phyloP scores from a whole-genome alignment of 1,140 invertebrate genomes.

The Drosophila littoralis region DNA sequence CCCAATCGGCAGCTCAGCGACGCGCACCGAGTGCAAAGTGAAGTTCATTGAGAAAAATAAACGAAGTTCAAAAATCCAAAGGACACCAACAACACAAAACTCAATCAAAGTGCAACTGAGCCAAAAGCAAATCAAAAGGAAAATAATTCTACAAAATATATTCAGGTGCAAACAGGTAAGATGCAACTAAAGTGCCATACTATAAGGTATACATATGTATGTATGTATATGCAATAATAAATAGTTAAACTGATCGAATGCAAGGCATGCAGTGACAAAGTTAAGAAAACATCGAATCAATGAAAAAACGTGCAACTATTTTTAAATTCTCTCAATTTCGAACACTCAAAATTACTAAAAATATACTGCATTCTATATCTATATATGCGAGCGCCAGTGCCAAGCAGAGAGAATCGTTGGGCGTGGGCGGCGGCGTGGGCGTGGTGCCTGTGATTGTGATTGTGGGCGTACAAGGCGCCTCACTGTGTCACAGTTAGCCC shows the following conservation, averaged over 20 bases:
- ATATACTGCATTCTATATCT: slow-evolving; percentile 1
- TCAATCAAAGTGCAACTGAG: slow-evolving; percentile 8
- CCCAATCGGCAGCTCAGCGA: slow-evolving; percentile 14
- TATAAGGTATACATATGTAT: too few relatives aligned
- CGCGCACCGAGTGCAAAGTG: slow-evolving; percentile 26
- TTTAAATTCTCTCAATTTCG: slow-evolving; percentile 7
- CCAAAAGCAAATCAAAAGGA: neutral
- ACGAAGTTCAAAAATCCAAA: slow-evolving; percentile 27
- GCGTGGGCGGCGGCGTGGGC: neutral
- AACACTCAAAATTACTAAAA: slow-evolving; percentile 14
- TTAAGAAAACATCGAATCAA: neutral
- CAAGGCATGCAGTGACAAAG: neutral
- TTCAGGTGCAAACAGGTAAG: slow-evolving; percentile 6
- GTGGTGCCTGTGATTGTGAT: neutral
- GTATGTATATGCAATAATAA: too few relatives aligned
- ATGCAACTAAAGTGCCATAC: neutral
- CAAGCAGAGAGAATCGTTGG: neutral
- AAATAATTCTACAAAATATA: neutral
- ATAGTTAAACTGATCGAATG: neutral
- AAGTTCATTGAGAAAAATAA: slow-evolving; percentile 17
- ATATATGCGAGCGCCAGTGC: neutral
- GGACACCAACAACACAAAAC: slow-evolving; percentile 16
- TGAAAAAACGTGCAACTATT: slow-evolving; percentile 13
- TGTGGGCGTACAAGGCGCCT: neutral
- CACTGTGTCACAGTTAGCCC: slow-evolving; percentile 5